Evolutionary conservation across 2,797 vertebrate genomes (phyloP).

Genomic region (Spondyliosoma cantharus): DNA sequence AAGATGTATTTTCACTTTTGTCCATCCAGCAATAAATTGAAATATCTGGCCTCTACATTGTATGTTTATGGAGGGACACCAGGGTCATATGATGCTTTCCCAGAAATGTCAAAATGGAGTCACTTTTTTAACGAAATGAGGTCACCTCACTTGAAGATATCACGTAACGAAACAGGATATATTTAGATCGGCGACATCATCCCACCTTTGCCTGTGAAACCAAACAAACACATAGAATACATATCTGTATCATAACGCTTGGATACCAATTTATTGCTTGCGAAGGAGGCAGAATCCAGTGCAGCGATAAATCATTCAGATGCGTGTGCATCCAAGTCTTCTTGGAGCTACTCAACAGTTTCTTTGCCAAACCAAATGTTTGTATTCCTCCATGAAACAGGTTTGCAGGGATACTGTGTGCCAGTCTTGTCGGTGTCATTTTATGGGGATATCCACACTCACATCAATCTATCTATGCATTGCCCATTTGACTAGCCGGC

Average conservation of each 20-base stretch:
- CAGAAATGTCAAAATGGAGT: conserved; percentile 76
- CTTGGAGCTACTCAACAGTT: conserved; percentile 42
- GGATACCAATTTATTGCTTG: conserved; percentile 42
- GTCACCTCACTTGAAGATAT: conserved; percentile 76
- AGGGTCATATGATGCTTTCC: conserved; percentile 59
- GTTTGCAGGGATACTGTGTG: conserved; percentile 38
- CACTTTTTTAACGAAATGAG: conserved; percentile 79
- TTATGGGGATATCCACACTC: conserved; percentile 56
- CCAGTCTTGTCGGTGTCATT: conserved; percentile 50
- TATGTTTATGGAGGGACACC: conserved; percentile 63
- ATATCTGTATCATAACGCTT: conserved; percentile 50
- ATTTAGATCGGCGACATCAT: conserved; percentile 78
- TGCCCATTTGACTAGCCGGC: conserved; percentile 71
- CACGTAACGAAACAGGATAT: conserved; percentile 72
- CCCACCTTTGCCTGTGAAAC: conserved; percentile 60
- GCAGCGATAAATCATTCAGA: conserved; percentile 57
- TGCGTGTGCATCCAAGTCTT: conserved; percentile 38
- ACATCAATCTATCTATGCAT: conserved; percentile 75
- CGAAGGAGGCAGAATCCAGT: conserved; percentile 35
- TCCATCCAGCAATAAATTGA: conserved; percentile 13
- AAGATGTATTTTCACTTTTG: conserved; percentile 7
- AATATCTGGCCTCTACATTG: conserved; percentile 48
- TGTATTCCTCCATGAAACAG: conserved; percentile 51
- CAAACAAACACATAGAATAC: conserved; percentile 67
- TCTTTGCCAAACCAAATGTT: conserved; percentile 58